Percentiles rank a stretch among this genome's conserved stretches.
Conservation (phyloP, 2,113 vertebrate species). For the Stictonetta naevosa region DNA sequence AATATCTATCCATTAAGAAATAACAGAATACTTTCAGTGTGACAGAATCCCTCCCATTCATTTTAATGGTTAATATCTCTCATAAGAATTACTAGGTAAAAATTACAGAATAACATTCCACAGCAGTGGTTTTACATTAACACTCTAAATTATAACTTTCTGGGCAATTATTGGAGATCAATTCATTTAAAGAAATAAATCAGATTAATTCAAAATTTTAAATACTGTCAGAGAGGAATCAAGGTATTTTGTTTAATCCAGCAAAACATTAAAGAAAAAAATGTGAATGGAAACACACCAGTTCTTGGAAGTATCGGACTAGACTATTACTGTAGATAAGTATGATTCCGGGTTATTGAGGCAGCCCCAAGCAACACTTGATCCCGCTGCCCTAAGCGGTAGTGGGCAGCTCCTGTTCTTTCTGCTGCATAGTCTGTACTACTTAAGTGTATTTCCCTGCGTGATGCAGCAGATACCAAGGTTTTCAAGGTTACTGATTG, state of each 20-base stretch:
- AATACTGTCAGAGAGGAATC: not conserved
- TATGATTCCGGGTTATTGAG: not conserved
- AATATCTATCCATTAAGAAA: not conserved
- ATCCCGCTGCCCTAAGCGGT: not conserved
- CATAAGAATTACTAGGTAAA: not conserved
- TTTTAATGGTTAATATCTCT: rapidly evolving
- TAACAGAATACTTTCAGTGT: not conserved
- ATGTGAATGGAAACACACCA: not conserved
- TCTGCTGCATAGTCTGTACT: rapidly evolving
- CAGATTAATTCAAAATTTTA: not conserved
- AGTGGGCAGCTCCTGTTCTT: not conserved
- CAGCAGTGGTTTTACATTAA: not conserved
- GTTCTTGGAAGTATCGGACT: not conserved
- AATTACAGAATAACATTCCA: not conserved
- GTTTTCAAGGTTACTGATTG: not conserved
- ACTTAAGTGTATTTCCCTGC: too few relatives aligned
- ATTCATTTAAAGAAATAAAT: not conserved
- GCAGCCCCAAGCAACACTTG: not conserved
- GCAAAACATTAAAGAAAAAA: not conserved
- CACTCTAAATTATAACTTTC: not conserved
- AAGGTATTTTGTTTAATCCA: not conserved
- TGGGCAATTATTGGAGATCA: not conserved
- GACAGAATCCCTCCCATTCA: not conserved
- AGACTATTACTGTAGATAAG: not conserved
- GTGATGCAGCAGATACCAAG: not conserved